phyloP scores from a whole-genome alignment of 1,140 invertebrate species.

The Papilio xuthus region DNA sequence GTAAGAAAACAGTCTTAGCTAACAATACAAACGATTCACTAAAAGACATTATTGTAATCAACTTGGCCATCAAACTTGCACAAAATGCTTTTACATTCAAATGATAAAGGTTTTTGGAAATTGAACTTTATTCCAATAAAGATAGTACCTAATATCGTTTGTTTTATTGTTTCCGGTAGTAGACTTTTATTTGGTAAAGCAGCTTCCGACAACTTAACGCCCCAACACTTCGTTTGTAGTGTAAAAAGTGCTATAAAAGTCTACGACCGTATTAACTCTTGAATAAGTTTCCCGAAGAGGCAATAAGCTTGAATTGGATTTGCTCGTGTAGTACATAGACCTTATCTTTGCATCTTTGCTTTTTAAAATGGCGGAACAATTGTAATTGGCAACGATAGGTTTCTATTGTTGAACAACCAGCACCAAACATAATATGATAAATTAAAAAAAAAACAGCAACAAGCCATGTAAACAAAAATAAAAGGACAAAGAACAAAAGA shows the following conservation, averaged over 20 bases:
- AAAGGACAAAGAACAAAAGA: too few species aligned
- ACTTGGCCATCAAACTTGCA: constrained; percentile 15
- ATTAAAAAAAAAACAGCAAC: too few species aligned
- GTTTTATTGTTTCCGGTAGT: background rate
- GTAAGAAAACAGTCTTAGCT: background rate
- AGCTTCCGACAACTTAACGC: constrained; percentile 33
- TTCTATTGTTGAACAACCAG: too few species aligned
- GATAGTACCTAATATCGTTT: background rate
- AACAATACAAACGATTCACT: constrained; percentile 1
- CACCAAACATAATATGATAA: too few species aligned
- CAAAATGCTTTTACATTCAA: constrained; percentile 8
- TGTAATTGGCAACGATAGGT: background rate
- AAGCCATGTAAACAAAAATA: too few species aligned
- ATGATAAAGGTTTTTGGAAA: background rate
- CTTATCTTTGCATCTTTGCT: constrained; percentile 17
- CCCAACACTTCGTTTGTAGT: constrained; percentile 32
- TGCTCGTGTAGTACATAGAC: background rate
- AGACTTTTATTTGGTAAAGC: constrained; percentile 24
- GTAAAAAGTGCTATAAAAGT: constrained; percentile 33
- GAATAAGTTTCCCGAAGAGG: constrained; percentile 29
- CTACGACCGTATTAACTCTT: constrained; percentile 30
- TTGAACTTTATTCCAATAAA: background rate
- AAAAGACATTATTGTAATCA: constrained; percentile 24
- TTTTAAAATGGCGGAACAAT: background rate
- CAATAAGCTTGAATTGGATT: constrained; percentile 18